Conservation (phyloP, 2,888 invertebrate species). For the Spisula solida region DNA sequence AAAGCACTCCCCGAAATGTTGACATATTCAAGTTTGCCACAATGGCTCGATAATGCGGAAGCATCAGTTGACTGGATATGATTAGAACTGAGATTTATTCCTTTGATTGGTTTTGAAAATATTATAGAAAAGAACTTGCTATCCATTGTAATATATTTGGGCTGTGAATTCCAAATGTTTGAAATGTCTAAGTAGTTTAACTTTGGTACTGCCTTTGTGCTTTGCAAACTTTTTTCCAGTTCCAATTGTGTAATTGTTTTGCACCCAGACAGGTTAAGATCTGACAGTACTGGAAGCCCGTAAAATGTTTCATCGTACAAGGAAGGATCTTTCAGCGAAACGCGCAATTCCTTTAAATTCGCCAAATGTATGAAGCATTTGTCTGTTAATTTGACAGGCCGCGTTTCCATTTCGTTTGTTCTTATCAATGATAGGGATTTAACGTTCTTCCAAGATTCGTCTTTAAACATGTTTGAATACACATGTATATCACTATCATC, state of each 20-base stretch:
- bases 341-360: background rate
- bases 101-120: background rate
- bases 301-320: background rate
- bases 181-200: background rate
- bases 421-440: background rate
- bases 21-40: background rate
- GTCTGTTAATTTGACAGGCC: background rate
- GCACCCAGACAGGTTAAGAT: background rate
- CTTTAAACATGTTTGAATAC: background rate
- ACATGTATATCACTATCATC: background rate
- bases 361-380: background rate
- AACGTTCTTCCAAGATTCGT: background rate
- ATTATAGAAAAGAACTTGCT: background rate
- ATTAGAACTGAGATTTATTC: background rate
- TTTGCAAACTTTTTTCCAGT: background rate
- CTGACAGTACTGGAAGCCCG: background rate
- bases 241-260: background rate
- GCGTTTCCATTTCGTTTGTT: background rate
- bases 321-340: background rate
- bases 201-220: background rate
- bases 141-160: background rate
- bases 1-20: background rate
- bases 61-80: background rate
- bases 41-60: background rate
- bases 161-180: background rate